Percentiles rank a stretch among this genome's conserved stretches.
Evolutionary conservation across 2,888 invertebrate species (phyloP).

Genomic region (Drosophila melanosoma): DNA sequence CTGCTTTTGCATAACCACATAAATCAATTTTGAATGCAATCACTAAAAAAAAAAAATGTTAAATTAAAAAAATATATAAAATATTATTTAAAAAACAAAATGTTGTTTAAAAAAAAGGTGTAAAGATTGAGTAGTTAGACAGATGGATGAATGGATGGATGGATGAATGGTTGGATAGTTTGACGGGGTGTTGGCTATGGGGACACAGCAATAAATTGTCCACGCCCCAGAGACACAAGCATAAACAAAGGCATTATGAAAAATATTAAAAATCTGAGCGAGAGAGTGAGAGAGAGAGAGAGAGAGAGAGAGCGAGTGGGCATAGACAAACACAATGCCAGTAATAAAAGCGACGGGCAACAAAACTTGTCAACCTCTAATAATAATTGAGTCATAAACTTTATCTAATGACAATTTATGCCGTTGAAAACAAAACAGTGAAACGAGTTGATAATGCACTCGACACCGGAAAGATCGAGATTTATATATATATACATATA

Average conservation of each 20-base stretch:
- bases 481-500: conserved; percentile 15
- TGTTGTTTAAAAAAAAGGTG: conserved; percentile 41
- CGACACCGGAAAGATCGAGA: conserved; percentile 58
- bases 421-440: conserved; percentile 64
- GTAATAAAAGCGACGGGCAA: conserved; percentile 65
- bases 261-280: conserved; percentile 36
- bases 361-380: conserved; percentile 73
- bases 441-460: conserved; percentile 34
- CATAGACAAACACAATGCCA: conserved; percentile 62
- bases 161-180: conserved; percentile 6
- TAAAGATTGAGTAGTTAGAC: conserved; percentile 45
- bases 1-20: conserved; percentile 13
- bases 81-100: conserved; percentile 15
- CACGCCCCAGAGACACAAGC: conserved; percentile 47
- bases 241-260: conserved; percentile 34
- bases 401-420: conserved; percentile 80
- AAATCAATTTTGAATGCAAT: conserved; percentile 24
- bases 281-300: conserved; percentile 2
- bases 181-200: conserved; percentile 15
- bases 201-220: conserved; percentile 50
- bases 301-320: not conserved
- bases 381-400: conserved; percentile 79
- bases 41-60: not conserved
- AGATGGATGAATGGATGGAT: conserved; percentile 9
- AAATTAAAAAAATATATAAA: conserved; percentile 7